Base-by-base conservation (phyloP, 2,113 vertebrate species). In the Scomber scombrus region DNA sequence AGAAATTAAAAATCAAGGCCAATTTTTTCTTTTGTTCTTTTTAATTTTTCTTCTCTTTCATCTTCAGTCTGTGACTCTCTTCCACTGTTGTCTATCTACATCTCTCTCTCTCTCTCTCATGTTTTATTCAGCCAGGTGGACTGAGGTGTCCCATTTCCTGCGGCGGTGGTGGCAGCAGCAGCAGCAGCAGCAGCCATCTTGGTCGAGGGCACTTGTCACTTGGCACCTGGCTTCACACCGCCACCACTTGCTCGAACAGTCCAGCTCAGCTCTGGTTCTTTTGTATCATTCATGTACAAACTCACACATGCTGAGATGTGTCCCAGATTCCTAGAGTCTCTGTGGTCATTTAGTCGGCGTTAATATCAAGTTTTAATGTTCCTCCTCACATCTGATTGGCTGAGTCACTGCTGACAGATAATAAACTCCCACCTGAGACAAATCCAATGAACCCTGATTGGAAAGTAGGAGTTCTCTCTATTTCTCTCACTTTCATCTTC, bases 41-140 rank as follows among this genome's bases (percentile, higher is more conserved):
- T 18, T 16, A 10, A 40, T 40, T 40, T 12, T 15, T 50, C 13
- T 8, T 11, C 10, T 12, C 2, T 29, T 3, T 4, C 5, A 6
- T 54, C 31, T 18, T 15, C 9, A 40, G 34, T 40, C 34, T 40
- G 34, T 40, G 34, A 40, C 34, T 26, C 45, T 5, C 23, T 19
- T 19, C 29, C n/a, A n/a, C 31, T 47, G 31, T 29, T 29, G 9
- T 61, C 63, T 78, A 40, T 56, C 52, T 4, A 45, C 46, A 14
- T 46, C 21, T 19, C 40, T n/a, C 66, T 11, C 49, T 5, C 60
- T 56, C 16, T 21, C 14, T 5, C 71, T 92, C 86, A 90, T 91
- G 61, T 84, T 90, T 91, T 82, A 92, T 92, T 91, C 86, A 89
- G 40, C 2, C 51, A 45, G 71, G 51, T 60, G 40, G 21, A 75